Percentiles rank a stretch among this genome's conserved stretches.
Conservation (phyloP, 2,888 invertebrate genomes). For the Craniophora ligustri region DNA sequence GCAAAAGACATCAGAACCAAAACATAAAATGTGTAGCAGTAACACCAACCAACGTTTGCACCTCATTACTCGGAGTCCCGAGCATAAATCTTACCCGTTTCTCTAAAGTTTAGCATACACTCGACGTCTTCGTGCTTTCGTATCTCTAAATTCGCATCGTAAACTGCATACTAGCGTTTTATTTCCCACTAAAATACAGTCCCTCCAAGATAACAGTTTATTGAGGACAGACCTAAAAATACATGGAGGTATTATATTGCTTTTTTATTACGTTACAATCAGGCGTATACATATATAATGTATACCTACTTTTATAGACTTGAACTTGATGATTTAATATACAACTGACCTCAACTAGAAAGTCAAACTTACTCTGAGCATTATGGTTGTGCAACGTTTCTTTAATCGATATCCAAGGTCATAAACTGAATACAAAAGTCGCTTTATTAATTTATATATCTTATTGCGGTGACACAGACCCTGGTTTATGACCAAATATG, state of each 20-base stretch:
- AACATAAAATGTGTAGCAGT: constrained; percentile 18
- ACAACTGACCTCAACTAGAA: no score
- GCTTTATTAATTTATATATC: no score
- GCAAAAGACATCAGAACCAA: constrained; percentile 12
- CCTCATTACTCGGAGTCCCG: constrained; percentile 34
- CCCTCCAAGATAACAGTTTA: constrained; percentile 49
- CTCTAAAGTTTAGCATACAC: constrained; percentile 46
- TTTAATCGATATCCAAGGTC: no score
- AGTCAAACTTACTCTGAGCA: no score
- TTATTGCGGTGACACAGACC: no score
- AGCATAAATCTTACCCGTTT: constrained; percentile 28
- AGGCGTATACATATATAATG: constrained; percentile 6
- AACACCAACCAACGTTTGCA: constrained; percentile 25
- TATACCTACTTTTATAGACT: neutral
- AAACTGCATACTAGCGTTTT: constrained; percentile 57
- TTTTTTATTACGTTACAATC: constrained; percentile 42
- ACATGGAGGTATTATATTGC: constrained; percentile 29
- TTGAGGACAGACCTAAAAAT: constrained; percentile 47
- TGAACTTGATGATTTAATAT: neutral
- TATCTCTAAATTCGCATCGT: constrained; percentile 51
- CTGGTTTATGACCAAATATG: no score
- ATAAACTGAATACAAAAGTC: no score
- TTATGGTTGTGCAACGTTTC: no score
- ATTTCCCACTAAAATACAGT: constrained; percentile 55
- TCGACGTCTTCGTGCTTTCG: constrained; percentile 19